A percentile compares a stretch with the other conserved stretches of the same genome.
Evolutionary conservation across 2,113 vertebrate species (phyloP).

Genomic region (Boleophthalmus pectinirostris): DNA sequence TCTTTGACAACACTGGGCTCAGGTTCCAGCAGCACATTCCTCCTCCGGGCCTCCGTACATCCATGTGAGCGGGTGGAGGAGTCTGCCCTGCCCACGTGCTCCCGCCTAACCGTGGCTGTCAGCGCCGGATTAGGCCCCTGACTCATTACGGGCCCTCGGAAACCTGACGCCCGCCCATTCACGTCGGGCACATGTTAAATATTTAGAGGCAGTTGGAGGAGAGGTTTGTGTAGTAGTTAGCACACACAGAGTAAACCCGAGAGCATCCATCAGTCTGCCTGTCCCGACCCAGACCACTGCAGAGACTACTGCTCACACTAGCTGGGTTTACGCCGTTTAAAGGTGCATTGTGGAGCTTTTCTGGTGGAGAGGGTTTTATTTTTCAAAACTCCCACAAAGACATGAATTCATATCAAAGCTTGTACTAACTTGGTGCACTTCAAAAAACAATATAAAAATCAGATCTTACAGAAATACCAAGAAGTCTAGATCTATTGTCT

Average conservation of each 20-base stretch:
- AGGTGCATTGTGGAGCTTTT: no score
- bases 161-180: slow-evolving; percentile 65
- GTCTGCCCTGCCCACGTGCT: background rate
- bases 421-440: no score
- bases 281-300: background rate
- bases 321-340: background rate
- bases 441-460: no score
- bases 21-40: background rate
- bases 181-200: slow-evolving; percentile 74
- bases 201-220: slow-evolving; percentile 71
- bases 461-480: no score
- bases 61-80: background rate
- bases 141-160: slow-evolving; percentile 59
- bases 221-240: slow-evolving; percentile 67
- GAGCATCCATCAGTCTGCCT: slow-evolving; percentile 51
- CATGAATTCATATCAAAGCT: no score
- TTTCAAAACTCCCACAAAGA: no score
- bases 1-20: no score
- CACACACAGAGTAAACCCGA: slow-evolving; percentile 69
- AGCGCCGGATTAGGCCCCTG: slow-evolving; percentile 29
- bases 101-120: slow-evolving; percentile 8
- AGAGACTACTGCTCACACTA: background rate
- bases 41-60: background rate
- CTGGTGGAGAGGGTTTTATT: no score
- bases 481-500: no score